Base-by-base conservation (phyloP, 2,113 vertebrate genomes). In the Indri indri region DNA sequence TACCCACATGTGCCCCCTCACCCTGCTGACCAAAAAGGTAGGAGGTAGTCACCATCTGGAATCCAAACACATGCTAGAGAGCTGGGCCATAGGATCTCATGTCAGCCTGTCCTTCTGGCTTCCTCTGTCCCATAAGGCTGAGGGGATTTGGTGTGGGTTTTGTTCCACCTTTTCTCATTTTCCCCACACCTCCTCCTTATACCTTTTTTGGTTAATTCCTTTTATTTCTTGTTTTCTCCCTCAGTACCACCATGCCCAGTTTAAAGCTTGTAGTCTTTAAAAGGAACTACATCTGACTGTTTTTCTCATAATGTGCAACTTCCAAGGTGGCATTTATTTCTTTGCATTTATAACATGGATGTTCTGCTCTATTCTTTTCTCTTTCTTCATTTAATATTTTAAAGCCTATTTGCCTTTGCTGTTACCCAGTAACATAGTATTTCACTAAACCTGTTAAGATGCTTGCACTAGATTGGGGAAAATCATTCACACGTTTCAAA, bases 21-120 rank as follows among this genome's bases (percentile, higher is more conserved):
- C 98, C 98, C 99, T 94, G 98, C 99, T 45, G 99, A 99, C 98
- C 99, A 99, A 98, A 99, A 99, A 99, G 99, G 99, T 99, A 99
- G 80, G 99, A 98, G 98, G 98, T 97, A 98, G 98, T 98, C 98
- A 97, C 94, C 96, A 93, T 93, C 96, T 97, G 97, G 97, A 98
- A 97, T 96, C 97, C 87, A 73, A 66, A 92, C 94, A 97, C 98
- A 98, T 98, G 98, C 98, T 97, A 97, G 96, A 98, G 96, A 97
- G 79, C 95, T 94, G 97, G 97, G 97, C 97, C 96, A 4, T 83
- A 89, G 96, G 91, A 68, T 89, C 95, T 94, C 34, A 1, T 73
- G 93, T 82, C 86, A 97, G 97, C 96, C 77, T 93, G 97, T 94
- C 93, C 82, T 88, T 95, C 95, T 93, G 86, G 59, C 96, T 88